Base-by-base conservation (phyloP, 2,113 vertebrate genomes). In the Brienomyrus brachyistius region DNA sequence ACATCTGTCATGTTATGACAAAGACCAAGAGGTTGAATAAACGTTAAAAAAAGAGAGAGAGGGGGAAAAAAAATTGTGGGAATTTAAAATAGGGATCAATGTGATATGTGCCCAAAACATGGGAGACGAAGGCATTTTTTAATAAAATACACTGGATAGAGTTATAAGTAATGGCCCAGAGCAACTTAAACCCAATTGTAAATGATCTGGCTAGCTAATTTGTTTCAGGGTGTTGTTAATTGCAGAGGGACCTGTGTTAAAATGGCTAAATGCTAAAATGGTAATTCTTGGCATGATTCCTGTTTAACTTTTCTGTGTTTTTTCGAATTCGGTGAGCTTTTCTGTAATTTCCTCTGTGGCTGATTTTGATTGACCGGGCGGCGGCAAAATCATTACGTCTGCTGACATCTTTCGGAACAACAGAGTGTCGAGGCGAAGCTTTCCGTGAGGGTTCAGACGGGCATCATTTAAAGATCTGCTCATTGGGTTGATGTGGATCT, bases 21-120 rank as follows among this genome's bases (percentile, higher is more conserved):
- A 84, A 47, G 82, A 48, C 45, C 45, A 47, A 84, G 45, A 45
- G 21, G 82, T 45, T 47, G 82, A 84, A 84, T 45, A 48, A 84
- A 47, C 23, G 45, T 45, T 10, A 48, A 47, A 43, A 23, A 47
- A 74, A 62, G 5, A 56, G 10, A 62, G 1, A 23, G 21, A 27
- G 10, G 82, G 31, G 19, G 21, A 13, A 84, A 83, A 40, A 84
- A 47, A 47, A n/a, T 43, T 47, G 40, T n/a, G 6, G 23, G 82
- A 48, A 84, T 84, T 84, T 80, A 80, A 80, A 80, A 80, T 80
- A 43, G 74, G 35, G 74, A 80, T 80, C 74, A 80, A 80, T 19
- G 74, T 43, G 35, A 80, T 80, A 80, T 80, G 74, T 40, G 35
- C 35, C 35, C 31, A 80, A 77, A 80, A 80, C 31, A 80, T 23